A percentile compares a stretch with the other conserved stretches of the same genome.
Evolutionary conservation across 2,113 vertebrate genomes (phyloP).

Genomic region (Ahaetulla prasina): DNA sequence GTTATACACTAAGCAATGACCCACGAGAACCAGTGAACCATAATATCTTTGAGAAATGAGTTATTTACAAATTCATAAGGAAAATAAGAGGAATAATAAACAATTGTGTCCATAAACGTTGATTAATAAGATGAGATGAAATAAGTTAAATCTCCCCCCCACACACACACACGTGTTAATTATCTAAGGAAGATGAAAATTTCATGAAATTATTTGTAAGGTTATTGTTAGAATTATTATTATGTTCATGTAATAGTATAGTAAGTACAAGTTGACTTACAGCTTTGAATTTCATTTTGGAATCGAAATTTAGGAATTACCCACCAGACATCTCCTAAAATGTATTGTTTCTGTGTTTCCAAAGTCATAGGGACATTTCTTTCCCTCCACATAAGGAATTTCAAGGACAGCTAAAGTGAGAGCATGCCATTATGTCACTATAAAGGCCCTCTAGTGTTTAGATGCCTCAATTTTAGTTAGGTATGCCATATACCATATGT

Average conservation of each 20-base stretch:
- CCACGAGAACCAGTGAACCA: constrained; percentile 18
- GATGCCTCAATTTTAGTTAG: background rate
- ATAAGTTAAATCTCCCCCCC: background rate
- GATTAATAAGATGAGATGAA: background rate
- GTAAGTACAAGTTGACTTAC: background rate
- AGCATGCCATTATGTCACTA: background rate
- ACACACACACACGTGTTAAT: background rate
- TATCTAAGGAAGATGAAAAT: background rate
- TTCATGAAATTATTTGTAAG: background rate
- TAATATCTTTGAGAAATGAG: background rate
- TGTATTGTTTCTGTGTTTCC: background rate
- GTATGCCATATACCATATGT: background rate
- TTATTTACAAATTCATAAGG: constrained; percentile 9
- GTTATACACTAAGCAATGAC: constrained; percentile 34
- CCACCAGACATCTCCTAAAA: background rate
- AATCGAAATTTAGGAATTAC: background rate
- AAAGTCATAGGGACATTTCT: background rate
- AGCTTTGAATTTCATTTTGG: background rate
- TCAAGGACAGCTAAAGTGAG: background rate
- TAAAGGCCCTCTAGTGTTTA: background rate
- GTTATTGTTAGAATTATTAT: background rate
- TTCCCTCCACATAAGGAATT: background rate
- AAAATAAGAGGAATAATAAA: background rate
- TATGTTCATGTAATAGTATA: background rate
- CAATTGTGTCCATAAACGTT: background rate